Base-by-base conservation (phyloP, 1,140 invertebrate genomes). In the Physella acuta region DNA sequence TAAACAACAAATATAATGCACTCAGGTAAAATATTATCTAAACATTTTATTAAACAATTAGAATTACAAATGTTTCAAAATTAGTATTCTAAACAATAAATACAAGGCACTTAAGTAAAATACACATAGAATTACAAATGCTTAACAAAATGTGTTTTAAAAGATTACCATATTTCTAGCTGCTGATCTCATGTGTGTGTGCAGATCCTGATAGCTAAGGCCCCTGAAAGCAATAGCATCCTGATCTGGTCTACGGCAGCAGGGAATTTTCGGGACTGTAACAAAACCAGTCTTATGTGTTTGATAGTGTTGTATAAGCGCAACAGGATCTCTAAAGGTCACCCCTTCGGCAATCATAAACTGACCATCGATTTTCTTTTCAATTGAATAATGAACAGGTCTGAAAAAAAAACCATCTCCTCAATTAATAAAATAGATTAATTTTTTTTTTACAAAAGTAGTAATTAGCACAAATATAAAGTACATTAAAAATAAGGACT, bases 141-240 rank as follows among this genome's bases (percentile, higher is more conserved):
- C n/a, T n/a, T n/a, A n/a, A n/a, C n/a, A n/a, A n/a, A n/a, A n/a
- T n/a, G n/a, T n/a, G n/a, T n/a, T n/a, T n/a, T n/a, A n/a, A n/a
- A n/a, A n/a, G n/a, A n/a, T 68, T 52, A 73, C 71, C 44, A 81
- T 78, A 71, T 73, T 76, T 64, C 77, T 72, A 14, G 83, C 82
- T 67, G 82, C 82, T 26, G 72, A 67, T 17, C 84, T 58, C 51
- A 87, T 75, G 36, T 80, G 74, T 49, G 80, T 74, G 30, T 87
- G 81, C 30, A 87, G 75, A 44, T 85, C 79, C n/a, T 79, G 76
- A 61, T 82, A 82, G 1, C 84, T 84, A 55, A 87, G 80, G 11
- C 86, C 86, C 62, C 85, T 77, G 69, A 86, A 86, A n/a, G 82
- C 82, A 49, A 84, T 81, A 2, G 85, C 80, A 4, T 79, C 77